These are phyloP conservation scores for Saccostrea glomerata DNA, from an alignment of 1,140 invertebrate species.

Conservation along the genomic window DNA sequence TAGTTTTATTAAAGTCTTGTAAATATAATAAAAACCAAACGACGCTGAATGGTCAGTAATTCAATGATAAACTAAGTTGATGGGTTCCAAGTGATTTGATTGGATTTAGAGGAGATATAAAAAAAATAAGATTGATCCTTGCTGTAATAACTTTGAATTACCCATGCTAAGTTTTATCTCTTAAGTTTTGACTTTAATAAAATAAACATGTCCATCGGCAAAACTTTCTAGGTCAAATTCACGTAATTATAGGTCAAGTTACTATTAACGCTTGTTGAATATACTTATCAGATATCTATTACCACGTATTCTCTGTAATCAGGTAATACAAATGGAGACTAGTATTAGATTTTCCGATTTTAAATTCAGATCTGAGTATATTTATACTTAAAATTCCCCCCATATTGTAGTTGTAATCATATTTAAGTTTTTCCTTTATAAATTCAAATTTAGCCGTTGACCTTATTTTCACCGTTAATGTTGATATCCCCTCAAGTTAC, in stretches of 20 bases:
- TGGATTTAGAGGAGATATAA: background rate
- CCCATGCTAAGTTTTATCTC: conserved; percentile 33
- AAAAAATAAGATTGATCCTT: background rate
- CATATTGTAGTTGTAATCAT: background rate
- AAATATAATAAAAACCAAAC: background rate
- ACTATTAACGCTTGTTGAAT: background rate
- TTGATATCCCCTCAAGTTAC: background rate
- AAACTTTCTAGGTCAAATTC: background rate
- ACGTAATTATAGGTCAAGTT: background rate
- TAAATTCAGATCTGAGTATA: too few relatives aligned
- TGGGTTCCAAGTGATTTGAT: conserved; percentile 18
- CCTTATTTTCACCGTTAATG: conserved; percentile 7
- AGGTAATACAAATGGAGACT: too few relatives aligned
- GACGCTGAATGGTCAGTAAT: background rate
- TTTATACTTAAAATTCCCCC: too few relatives aligned
- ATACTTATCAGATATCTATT: too few relatives aligned
- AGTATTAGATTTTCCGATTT: too few relatives aligned
- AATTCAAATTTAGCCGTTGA: background rate
- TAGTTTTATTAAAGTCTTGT: too few relatives aligned
- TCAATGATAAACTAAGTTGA: background rate
- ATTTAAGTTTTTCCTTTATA: background rate
- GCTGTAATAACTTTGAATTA: background rate
- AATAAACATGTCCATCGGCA: background rate
- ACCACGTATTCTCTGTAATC: too few relatives aligned
- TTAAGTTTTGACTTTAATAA: background rate